Percentiles rank a stretch among this genome's conserved stretches.
Conservation (phyloP, 2,113 vertebrate species). For the Pagrus major region DNA sequence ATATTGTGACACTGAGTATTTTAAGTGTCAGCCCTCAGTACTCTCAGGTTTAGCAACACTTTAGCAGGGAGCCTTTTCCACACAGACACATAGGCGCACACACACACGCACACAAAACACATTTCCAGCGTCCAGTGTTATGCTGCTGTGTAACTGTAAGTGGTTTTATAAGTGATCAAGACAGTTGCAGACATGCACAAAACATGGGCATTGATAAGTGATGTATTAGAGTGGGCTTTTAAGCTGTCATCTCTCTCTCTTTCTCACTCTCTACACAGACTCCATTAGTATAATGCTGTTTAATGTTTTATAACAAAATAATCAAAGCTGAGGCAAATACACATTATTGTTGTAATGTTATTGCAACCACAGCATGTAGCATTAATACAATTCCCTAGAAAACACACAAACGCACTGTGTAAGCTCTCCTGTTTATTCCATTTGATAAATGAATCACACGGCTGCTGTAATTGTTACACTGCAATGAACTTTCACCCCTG, state of each 20-base stretch:
- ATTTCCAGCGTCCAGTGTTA: neutral
- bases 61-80: slow-evolving; percentile 37
- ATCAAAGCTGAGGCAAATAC: slow-evolving; percentile 48
- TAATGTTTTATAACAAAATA: slow-evolving; percentile 60
- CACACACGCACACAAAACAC: slow-evolving; percentile 3
- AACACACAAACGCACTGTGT: neutral
- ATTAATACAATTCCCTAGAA: neutral
- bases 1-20: slow-evolving; percentile 14
- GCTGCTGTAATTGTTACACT: slow-evolving; percentile 1
- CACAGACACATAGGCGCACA: no score
- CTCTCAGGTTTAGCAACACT: slow-evolving; percentile 46
- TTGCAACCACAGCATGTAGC: neutral
- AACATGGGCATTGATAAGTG: slow-evolving; percentile 41
- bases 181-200: slow-evolving; percentile 43
- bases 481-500: neutral
- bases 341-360: slow-evolving; percentile 6
- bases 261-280: slow-evolving; percentile 2
- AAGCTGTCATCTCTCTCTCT: slow-evolving; percentile 30
- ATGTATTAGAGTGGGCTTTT: slow-evolving; percentile 62
- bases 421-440: slow-evolving; percentile 10
- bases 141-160: slow-evolving; percentile 43
- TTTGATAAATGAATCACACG: slow-evolving; percentile 13
- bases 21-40: slow-evolving; percentile 50
- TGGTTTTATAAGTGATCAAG: slow-evolving; percentile 53
- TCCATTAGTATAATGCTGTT: slow-evolving; percentile 56